Evolutionary conservation across 2,113 vertebrate species (phyloP).

Genomic region (Shinisaurus crocodilurus): DNA sequence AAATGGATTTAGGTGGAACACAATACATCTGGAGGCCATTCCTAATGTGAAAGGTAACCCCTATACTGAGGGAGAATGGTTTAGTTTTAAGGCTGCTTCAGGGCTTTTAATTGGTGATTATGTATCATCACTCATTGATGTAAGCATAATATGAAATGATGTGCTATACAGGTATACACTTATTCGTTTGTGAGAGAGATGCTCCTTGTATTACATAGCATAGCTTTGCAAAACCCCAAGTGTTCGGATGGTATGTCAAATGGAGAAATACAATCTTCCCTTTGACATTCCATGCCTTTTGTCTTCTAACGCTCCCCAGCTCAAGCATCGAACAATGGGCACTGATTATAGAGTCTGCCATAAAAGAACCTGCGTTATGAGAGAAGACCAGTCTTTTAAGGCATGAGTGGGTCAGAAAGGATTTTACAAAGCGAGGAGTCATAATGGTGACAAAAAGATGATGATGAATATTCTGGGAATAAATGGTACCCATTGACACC

Average conservation of each 20-base stretch:
- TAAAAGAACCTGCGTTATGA: conserved; percentile 51
- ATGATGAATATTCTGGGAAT: conserved; percentile 55
- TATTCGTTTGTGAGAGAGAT: conserved; percentile 43
- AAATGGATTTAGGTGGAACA: not conserved
- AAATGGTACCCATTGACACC: conserved; percentile 42
- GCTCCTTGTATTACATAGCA: conserved; percentile 31
- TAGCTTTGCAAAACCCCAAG: not conserved
- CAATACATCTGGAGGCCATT: conserved; percentile 2
- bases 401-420: conserved; percentile 46
- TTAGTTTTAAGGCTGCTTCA: conserved; percentile 34
- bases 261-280: conserved; percentile 52
- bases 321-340: conserved; percentile 53
- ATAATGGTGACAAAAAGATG: conserved; percentile 30
- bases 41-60: conserved; percentile 5
- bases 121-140: conserved; percentile 39
- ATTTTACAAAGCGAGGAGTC: conserved; percentile 29
- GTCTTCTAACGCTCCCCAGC: conserved; percentile 46
- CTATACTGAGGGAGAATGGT: conserved; percentile 17
- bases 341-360: conserved; percentile 34
- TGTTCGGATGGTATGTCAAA: conserved; percentile 34
- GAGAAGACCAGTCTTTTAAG: conserved; percentile 40
- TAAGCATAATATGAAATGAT: conserved; percentile 40
- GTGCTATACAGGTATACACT: conserved; percentile 5
- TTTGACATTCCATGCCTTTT: conserved; percentile 53
- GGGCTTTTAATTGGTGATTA: conserved; percentile 39